Evolutionary conservation across 2,797 vertebrate species (phyloP), one percentile per base, ranked within the genome.

Genomic region (Vipera ursinii): DNA sequence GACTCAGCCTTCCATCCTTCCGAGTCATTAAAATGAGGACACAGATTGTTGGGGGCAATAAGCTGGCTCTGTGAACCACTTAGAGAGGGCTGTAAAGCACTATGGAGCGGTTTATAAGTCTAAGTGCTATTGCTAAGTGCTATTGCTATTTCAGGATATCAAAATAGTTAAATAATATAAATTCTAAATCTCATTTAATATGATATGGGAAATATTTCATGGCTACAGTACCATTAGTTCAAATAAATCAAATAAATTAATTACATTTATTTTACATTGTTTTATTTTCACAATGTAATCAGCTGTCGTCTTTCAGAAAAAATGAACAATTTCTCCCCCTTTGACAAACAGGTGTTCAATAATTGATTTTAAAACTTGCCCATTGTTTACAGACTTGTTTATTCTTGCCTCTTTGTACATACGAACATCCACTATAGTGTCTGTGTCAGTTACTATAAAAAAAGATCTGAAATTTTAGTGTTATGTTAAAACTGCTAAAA

Each of bases 311-410:
- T 57, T 92, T 94, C 87, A 44, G 22, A 93, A 94, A 85, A 59
- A n/a, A 93, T 94, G 61, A 92, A 57, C 51, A 92, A n/a, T 92
- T 51, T 55, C 94, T 89, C 15, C 91, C 57, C 90, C 28, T 85
- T 91, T 2, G 57, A 38, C 87, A 73, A 96, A 89, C 95, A 97
- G 96, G 65, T 95, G 93, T 96, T 96, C 91, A 93, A 28, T 88
- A 92, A 85, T 15, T 87, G 91, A 91, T 94, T 86, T 63, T 8
- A 92, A 96, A 92, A 96, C 44, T 85, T 93, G 88, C 94, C 95
- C 92, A 94, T 85, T 32, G 96, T 85, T 96, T 86, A 91, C 44
- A 95, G 93, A 73, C 82, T 94, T 86, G 89, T 88, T 96, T 95
- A 93, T n/a, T 94, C 90, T 82, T 96, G 95, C 48, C 90, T 59